A percentile compares a stretch with the other conserved stretches of the same genome.
phyloP scores from a whole-genome alignment of 2,113 vertebrate genomes.

The Catharus minimus region DNA sequence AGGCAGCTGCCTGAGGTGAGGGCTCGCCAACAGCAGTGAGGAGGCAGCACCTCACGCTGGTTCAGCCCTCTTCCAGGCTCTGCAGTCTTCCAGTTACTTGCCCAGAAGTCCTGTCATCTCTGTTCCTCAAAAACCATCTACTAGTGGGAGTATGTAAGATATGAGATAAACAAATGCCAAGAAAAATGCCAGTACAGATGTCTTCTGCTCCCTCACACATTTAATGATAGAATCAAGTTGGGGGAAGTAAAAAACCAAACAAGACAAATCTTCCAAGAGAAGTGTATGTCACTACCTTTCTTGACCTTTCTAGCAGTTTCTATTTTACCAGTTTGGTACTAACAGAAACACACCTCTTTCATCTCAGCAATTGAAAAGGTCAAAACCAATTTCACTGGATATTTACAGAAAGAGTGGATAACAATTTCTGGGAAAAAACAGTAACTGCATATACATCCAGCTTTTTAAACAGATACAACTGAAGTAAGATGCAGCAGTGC shows the following conservation, averaged over 20 bases:
- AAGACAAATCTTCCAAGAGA: background rate
- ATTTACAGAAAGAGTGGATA: background rate
- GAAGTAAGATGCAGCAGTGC: background rate
- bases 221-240: background rate
- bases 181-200: background rate
- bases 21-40: background rate
- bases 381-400: background rate
- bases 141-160: background rate
- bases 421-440: background rate
- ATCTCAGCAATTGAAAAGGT: background rate
- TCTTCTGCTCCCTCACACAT: background rate
- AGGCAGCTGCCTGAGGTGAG: too few relatives aligned
- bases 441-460: background rate
- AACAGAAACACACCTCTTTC: background rate
- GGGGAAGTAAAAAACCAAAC: background rate
- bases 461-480: background rate
- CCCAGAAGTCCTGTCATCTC: background rate
- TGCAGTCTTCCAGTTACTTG: background rate
- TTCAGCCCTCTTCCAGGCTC: background rate
- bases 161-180: background rate
- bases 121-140: background rate
- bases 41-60: fast-evolving
- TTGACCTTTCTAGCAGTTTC: background rate
- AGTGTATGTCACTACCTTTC: background rate
- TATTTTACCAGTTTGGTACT: background rate